phyloP scores from a whole-genome alignment of 2,888 invertebrate species.

The Yponomeuta malinellus region DNA sequence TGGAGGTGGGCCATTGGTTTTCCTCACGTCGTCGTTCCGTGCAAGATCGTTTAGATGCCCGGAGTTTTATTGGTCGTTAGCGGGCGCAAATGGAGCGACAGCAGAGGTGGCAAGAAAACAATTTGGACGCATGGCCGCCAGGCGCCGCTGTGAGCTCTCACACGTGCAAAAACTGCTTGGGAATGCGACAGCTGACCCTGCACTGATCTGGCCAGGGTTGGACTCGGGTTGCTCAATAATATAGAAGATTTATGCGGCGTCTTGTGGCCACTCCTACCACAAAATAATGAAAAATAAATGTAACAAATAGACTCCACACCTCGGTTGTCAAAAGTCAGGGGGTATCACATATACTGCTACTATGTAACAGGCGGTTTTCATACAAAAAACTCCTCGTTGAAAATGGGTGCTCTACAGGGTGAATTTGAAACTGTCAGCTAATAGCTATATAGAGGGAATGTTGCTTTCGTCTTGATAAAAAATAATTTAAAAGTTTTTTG shows the following conservation, averaged over 20 bases:
- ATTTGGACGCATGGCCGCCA: conserved; percentile 34
- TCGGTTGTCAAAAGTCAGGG: too few species aligned
- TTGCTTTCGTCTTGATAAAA: too few species aligned
- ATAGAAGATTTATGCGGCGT: not conserved
- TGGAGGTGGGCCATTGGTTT: not conserved
- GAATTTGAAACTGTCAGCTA: too few species aligned
- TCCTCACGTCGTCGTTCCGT: not conserved
- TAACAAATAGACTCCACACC: too few species aligned
- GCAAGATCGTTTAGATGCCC: conserved; percentile 2
- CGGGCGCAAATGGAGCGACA: conserved; percentile 35
- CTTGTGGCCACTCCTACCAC: too few species aligned
- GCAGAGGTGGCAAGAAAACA: conserved; percentile 57
- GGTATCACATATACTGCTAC: too few species aligned
- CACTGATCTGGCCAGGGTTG: conserved; percentile 35
- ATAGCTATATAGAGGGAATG: too few species aligned
- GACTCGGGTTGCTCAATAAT: conserved; percentile 26
- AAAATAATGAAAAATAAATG: too few species aligned
- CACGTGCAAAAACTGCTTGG: conserved; percentile 62
- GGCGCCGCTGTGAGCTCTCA: conserved; percentile 26
- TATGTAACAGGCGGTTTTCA: too few species aligned
- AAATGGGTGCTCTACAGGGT: too few species aligned
- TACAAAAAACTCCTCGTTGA: too few species aligned
- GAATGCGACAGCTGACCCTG: conserved; percentile 65
- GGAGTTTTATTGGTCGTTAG: conserved; percentile 35
- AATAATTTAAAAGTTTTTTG: too few species aligned